A percentile compares a stretch with the other conserved stretches of the same genome.
Conservation (phyloP, 2,888 invertebrate genomes). For the Protophormia terraenovae region DNA sequence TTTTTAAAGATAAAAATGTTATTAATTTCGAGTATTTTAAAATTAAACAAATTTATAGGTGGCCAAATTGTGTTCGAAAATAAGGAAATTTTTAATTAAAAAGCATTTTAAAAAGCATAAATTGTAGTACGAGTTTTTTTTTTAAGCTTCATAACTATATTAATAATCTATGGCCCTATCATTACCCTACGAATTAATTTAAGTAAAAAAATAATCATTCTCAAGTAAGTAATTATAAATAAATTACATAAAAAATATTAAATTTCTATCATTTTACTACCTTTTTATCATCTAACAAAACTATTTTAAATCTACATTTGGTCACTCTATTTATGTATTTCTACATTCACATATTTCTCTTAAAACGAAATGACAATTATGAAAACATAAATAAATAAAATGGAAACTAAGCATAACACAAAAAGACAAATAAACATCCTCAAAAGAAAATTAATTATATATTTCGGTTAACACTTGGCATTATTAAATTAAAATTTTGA, state of each 20-base stretch:
- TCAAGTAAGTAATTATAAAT: too few relatives aligned
- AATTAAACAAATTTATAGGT: neutral
- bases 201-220: too few relatives aligned
- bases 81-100: neutral
- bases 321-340: neutral
- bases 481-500: conserved; percentile 13
- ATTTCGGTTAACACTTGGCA: conserved; percentile 8
- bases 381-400: conserved; percentile 1
- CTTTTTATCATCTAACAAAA: too few relatives aligned
- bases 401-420: neutral
- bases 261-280: too few relatives aligned
- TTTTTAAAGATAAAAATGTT: neutral
- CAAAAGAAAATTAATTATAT: neutral
- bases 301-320: neutral
- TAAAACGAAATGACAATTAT: neutral
- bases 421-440: neutral
- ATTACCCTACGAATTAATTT: too few relatives aligned
- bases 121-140: too few relatives aligned
- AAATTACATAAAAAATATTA: too few relatives aligned
- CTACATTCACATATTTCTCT: neutral
- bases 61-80: neutral
- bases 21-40: neutral
- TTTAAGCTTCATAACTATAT: too few relatives aligned
- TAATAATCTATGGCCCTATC: too few relatives aligned
- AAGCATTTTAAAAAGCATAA: too few relatives aligned